phyloP scores from a whole-genome alignment of 2,113 vertebrate species.

The Sander vitreus region DNA sequence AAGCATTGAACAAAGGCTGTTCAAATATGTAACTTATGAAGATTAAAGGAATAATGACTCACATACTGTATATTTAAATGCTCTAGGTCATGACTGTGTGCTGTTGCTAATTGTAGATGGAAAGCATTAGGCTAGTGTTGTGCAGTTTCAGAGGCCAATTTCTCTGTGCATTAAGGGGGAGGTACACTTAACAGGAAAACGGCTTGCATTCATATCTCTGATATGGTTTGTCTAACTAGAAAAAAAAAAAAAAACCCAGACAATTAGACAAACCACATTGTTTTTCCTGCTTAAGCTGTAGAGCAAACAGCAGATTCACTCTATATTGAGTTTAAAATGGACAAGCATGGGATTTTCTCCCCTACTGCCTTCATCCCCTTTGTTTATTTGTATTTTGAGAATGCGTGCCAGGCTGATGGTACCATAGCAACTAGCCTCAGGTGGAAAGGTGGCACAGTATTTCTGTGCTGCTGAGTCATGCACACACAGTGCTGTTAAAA shows the following conservation, averaged over 20 bases:
- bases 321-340: slow-evolving; percentile 8
- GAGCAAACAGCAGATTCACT: slow-evolving; percentile 1
- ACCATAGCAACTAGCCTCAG: slow-evolving; percentile 67
- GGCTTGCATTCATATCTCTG: neutral
- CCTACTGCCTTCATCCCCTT: slow-evolving; percentile 39
- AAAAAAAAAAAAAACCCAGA: neutral
- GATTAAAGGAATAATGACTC: slow-evolving; percentile 1
- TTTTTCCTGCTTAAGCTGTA: neutral
- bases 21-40: slow-evolving; percentile 26
- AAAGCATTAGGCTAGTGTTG: slow-evolving; percentile 4
- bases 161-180: neutral
- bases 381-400: slow-evolving; percentile 71
- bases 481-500: slow-evolving; percentile 2
- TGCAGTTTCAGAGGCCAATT: neutral
- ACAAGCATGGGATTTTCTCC: slow-evolving; percentile 19
- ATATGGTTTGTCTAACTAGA: slow-evolving; percentile 13
- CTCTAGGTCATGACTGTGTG: slow-evolving; percentile 12
- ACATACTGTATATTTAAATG: neutral
- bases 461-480: slow-evolving; percentile 60
- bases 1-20: neutral
- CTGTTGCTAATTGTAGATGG: slow-evolving; percentile 1
- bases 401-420: slow-evolving; percentile 39
- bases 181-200: neutral
- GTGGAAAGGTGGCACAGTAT: slow-evolving; percentile 55
- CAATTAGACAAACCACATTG: neutral